Percentiles rank a stretch among this genome's conserved stretches.
These are phyloP conservation scores for Poecile atricapillus DNA, from an alignment of 2,113 vertebrate species.

Conservation along the genomic window DNA sequence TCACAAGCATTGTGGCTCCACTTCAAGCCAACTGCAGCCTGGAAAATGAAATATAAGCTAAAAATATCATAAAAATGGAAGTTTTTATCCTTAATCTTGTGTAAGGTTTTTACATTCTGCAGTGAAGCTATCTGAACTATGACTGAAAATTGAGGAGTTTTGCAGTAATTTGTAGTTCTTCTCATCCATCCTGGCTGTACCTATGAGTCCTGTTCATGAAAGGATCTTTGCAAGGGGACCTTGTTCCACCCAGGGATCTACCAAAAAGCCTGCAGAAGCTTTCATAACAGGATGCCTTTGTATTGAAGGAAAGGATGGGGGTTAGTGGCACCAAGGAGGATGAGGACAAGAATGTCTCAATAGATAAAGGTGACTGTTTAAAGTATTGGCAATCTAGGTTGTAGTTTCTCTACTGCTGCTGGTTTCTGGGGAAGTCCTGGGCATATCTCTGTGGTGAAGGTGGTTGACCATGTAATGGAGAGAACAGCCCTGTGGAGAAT, in stretches of 20 bases:
- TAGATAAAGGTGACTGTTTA: not conserved
- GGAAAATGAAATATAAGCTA: constrained; percentile 54
- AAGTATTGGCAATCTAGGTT: not conserved
- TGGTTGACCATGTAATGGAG: not conserved
- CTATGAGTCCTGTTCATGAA: not conserved
- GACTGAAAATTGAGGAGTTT: not conserved
- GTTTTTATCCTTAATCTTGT: constrained; percentile 15
- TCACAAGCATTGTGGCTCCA: constrained; percentile 12
- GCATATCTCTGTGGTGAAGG: not conserved
- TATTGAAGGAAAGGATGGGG: not conserved
- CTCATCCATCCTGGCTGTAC: not conserved
- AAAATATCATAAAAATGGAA: constrained; percentile 45
- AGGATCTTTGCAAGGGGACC: not conserved
- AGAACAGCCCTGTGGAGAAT: not conserved
- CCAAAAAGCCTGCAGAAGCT: not conserved
- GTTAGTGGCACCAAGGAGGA: not conserved
- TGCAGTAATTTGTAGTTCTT: not conserved
- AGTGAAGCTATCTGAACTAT: not conserved
- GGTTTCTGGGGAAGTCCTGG: not conserved
- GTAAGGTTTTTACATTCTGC: not conserved
- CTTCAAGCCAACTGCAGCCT: constrained; percentile 56
- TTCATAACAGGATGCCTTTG: not conserved
- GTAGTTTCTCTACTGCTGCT: not conserved
- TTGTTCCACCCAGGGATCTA: not conserved
- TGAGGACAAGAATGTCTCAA: not conserved